Percentiles rank a stretch among this genome's conserved stretches.
phyloP scores from a whole-genome alignment of 2,797 vertebrate species.

The Clamator glandarius region DNA sequence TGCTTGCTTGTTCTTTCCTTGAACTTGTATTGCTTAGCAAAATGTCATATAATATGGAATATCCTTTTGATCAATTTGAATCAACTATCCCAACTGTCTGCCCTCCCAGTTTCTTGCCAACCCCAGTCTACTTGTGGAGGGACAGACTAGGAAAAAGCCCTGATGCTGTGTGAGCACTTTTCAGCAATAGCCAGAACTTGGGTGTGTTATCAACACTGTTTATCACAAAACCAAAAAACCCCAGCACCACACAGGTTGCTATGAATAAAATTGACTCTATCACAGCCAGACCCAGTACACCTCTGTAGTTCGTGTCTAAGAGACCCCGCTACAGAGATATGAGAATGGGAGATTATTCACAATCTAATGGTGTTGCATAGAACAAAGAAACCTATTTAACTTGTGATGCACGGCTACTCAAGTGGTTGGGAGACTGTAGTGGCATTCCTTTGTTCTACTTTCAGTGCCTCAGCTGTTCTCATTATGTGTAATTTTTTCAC shows the following conservation, averaged over 20 bases:
- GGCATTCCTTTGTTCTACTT: neutral
- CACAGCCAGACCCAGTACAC: neutral
- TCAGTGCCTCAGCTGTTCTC: neutral
- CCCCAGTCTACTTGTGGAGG: neutral
- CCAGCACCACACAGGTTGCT: neutral
- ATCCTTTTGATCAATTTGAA: neutral
- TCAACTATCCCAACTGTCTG: neutral
- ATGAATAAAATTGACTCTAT: neutral
- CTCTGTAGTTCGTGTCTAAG: neutral
- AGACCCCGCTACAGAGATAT: neutral
- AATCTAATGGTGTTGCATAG: neutral
- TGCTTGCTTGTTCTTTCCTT: neutral
- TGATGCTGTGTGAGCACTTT: neutral
- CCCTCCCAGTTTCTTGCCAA: neutral
- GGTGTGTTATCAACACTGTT: neutral
- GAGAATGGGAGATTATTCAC: neutral
- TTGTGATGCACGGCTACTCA: neutral
- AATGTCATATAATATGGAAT: neutral
- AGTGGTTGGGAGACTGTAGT: neutral
- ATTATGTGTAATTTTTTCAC: neutral
- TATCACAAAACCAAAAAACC: neutral
- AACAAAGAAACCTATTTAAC: neutral
- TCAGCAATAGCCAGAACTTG: neutral
- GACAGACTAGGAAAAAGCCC: neutral
- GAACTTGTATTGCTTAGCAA: neutral